phyloP scores from a whole-genome alignment of 1,140 invertebrate species.

The Chionoecetes opilio region DNA sequence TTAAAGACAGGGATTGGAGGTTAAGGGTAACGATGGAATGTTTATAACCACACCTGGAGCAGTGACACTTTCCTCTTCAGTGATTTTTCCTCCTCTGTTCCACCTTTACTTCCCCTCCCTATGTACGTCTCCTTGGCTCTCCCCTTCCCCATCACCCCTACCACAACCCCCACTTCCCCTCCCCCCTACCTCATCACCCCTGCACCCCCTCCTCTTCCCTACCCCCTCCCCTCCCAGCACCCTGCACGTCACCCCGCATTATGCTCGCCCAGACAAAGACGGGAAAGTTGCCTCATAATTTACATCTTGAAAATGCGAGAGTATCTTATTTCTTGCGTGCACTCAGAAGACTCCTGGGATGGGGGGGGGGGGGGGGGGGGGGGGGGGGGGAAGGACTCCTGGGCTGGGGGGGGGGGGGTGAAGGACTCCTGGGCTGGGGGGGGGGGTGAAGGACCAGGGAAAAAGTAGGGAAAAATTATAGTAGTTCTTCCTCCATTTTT shows the following conservation, averaged over 20 bases:
- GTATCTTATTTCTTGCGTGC: conserved; percentile 38
- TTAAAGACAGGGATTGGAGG: too few relatives aligned
- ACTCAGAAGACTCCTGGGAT: conserved; percentile 6
- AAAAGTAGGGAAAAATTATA: not conserved
- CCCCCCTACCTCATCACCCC: not conserved
- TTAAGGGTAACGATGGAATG: too few relatives aligned
- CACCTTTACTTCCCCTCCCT: not conserved
- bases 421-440: too few relatives aligned
- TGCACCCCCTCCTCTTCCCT: not conserved
- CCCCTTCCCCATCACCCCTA: not conserved
- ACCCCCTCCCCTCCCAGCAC: not conserved
- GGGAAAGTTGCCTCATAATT: conserved; percentile 35
- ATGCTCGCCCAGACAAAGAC: conserved; percentile 46
- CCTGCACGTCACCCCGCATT: conserved; percentile 33
- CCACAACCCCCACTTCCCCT: not conserved
- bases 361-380: not conserved
- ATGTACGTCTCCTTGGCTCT: not conserved
- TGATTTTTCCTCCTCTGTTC: too few relatives aligned
- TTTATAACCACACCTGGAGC: too few relatives aligned
- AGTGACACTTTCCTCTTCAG: too few relatives aligned
- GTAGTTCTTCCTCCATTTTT: not conserved
- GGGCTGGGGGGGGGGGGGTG: not conserved
- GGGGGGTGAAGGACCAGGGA: not conserved
- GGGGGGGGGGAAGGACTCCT: too few relatives aligned
- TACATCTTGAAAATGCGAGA: conserved; percentile 50